Conservation (phyloP, 2,113 vertebrate genomes). For the Brachirus orientalis region DNA sequence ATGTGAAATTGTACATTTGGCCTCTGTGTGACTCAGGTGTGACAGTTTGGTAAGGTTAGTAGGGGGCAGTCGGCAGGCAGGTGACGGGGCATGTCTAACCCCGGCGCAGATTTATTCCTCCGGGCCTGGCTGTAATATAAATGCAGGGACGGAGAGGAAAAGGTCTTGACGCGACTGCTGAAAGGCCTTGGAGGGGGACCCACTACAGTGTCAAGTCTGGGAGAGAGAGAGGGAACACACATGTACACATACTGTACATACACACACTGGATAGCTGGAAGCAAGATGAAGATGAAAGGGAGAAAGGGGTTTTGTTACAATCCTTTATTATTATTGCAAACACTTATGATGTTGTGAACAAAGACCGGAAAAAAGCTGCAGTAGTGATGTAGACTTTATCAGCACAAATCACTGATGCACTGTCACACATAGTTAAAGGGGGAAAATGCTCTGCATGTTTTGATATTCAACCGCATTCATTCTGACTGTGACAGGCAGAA, state of each 20-base stretch:
- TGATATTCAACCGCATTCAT: no score
- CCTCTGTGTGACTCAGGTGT: slow-evolving; percentile 25
- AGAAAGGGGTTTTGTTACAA: no score
- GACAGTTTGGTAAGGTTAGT: slow-evolving; percentile 31
- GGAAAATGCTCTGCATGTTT: background rate
- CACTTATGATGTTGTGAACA: no score
- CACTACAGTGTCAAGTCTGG: slow-evolving; percentile 83
- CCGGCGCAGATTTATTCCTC: slow-evolving; percentile 74
- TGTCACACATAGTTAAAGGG: no score
- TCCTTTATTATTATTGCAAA: no score
- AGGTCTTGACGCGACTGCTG: slow-evolving; percentile 77
- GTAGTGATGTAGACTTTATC: no score
- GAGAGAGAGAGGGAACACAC: slow-evolving; percentile 59
- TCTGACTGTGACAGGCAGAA: no score
- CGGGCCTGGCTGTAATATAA: slow-evolving; percentile 81
- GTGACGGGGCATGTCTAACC: slow-evolving; percentile 67
- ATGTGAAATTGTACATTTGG: no score
- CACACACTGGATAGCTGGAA: slow-evolving; percentile 3
- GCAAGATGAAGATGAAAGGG: background rate
- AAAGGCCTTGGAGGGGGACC: slow-evolving; percentile 77
- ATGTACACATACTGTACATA: slow-evolving; percentile 27
- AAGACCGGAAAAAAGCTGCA: no score
- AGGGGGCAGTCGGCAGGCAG: slow-evolving; percentile 12
- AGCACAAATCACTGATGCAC: no score
- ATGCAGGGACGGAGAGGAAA: slow-evolving; percentile 82